A percentile compares a stretch with the other conserved stretches of the same genome.
Conservation (phyloP, 53 echinoderm and acorn worm species). For the Paelopatides confundens region DNA sequence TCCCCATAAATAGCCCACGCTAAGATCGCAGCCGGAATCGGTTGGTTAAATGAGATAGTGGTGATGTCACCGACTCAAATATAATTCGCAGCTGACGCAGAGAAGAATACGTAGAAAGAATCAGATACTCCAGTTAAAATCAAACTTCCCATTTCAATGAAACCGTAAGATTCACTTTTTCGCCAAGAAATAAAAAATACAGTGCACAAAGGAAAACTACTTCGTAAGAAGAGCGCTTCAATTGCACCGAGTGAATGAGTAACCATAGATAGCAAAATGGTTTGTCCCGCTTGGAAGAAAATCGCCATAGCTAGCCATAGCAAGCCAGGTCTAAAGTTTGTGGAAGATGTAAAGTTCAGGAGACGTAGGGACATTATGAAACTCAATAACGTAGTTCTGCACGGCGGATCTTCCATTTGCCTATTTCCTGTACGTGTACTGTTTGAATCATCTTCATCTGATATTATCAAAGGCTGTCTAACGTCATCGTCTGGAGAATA, state of each 20-base stretch:
- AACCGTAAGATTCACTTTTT: slow-evolving; percentile 1
- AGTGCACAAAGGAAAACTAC: neutral
- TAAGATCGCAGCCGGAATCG: neutral
- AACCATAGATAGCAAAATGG: neutral
- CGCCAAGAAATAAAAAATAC: neutral
- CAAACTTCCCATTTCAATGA: neutral
- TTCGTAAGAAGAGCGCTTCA: neutral
- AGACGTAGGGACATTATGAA: too few relatives aligned
- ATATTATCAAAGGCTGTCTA: too few relatives aligned
- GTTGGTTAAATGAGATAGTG: neutral
- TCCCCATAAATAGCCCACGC: neutral
- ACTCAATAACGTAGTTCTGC: too few relatives aligned
- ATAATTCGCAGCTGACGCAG: neutral
- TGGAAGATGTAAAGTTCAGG: too few relatives aligned
- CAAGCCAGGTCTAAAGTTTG: neutral
- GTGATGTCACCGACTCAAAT: neutral
- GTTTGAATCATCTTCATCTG: too few relatives aligned
- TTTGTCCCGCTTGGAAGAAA: slow-evolving; percentile 1
- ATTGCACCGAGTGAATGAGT: neutral
- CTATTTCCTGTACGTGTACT: too few relatives aligned
- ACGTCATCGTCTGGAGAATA: too few relatives aligned
- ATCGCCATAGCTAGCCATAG: neutral
- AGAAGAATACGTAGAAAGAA: neutral
- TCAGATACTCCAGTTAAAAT: neutral
- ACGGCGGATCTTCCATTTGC: too few relatives aligned